These are phyloP conservation scores for Polydrusus tereticollis DNA, from an alignment of 2,888 invertebrate species.

Conservation along the genomic window DNA sequence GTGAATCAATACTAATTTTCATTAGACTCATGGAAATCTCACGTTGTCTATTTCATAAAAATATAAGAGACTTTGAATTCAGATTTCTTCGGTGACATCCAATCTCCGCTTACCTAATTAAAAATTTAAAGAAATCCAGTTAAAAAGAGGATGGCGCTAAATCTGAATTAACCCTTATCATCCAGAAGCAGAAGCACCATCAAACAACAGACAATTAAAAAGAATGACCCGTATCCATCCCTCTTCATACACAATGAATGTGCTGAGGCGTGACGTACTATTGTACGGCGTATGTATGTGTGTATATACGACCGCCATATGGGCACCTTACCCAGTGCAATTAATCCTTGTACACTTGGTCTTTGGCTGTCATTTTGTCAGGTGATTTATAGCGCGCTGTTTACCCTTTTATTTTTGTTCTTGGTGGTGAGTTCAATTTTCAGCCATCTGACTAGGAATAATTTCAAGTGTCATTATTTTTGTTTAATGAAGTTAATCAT, in stretches of 20 bases:
- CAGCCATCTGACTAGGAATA: conserved; percentile 47
- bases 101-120: too few species aligned
- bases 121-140: too few species aligned
- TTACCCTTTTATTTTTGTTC: conserved; percentile 54
- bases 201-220: conserved; percentile 29
- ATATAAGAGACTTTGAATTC: too few species aligned
- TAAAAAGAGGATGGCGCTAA: too few species aligned
- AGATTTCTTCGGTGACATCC: too few species aligned
- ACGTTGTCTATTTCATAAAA: too few species aligned
- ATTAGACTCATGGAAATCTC: too few species aligned
- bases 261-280: conserved; percentile 40
- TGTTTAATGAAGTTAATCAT: conserved; percentile 46
- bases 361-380: conserved; percentile 50
- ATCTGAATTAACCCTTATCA: conserved; percentile 7
- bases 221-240: conserved; percentile 29
- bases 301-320: too few species aligned
- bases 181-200: conserved; percentile 16
- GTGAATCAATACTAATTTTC: too few species aligned
- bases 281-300: not conserved
- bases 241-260: not conserved
- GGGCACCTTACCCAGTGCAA: conserved; percentile 40
- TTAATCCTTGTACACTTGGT: conserved; percentile 46
- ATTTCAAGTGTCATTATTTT: conserved; percentile 44
- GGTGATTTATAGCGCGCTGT: conserved; percentile 57
- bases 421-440: conserved; percentile 36